phyloP scores from a whole-genome alignment of 1,140 invertebrate species.

The Zeugodacus cucurbitae region DNA sequence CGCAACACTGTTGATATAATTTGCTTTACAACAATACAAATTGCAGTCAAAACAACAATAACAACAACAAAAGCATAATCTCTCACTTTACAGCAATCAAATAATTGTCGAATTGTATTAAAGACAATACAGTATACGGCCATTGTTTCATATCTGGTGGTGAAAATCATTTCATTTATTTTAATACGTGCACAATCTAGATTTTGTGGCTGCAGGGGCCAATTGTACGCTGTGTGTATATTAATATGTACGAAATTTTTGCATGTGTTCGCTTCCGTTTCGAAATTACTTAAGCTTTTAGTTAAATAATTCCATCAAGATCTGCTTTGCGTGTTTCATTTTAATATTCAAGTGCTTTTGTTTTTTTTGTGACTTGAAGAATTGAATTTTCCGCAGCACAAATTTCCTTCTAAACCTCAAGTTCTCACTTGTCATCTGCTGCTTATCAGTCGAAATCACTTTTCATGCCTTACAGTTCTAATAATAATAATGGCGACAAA shows the following conservation, averaged over 20 bases:
- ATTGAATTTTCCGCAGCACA: background rate
- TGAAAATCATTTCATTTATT: conserved; percentile 23
- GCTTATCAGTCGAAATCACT: background rate
- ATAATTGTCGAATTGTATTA: background rate
- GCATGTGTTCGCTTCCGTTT: background rate
- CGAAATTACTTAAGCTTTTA: background rate
- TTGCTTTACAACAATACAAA: background rate
- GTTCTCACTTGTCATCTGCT: background rate
- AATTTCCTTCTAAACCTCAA: background rate
- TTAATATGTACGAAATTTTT: background rate
- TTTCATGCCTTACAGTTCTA: background rate
- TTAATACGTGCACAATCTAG: background rate
- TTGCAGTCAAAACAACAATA: background rate
- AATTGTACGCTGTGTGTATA: background rate
- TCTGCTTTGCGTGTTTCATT: background rate
- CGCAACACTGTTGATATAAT: background rate
- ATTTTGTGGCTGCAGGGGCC: background rate
- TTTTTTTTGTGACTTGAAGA: background rate
- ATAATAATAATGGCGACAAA: background rate
- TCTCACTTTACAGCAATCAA: background rate
- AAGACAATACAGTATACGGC: background rate
- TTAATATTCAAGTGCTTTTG: background rate
- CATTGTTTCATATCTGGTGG: background rate
- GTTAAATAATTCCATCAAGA: background rate
- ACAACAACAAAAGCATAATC: background rate